phyloP scores from a whole-genome alignment of 2,113 vertebrate species.

The Reinhardtius hippoglossoides region DNA sequence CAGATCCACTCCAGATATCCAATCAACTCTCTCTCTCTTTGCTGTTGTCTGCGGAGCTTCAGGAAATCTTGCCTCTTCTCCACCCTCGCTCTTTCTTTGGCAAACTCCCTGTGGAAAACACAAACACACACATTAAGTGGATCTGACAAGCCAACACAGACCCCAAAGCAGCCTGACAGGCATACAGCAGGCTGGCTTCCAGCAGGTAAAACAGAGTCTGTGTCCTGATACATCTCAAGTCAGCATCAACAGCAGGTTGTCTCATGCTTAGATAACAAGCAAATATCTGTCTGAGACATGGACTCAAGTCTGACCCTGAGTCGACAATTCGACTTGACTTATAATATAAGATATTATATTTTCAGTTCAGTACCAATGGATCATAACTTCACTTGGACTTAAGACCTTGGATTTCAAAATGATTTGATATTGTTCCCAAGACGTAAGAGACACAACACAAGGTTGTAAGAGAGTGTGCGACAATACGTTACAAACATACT shows the following conservation, averaged over 20 bases:
- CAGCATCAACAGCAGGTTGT: neutral
- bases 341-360: no score
- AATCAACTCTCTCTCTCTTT: conserved; percentile 94
- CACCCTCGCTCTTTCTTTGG: conserved; percentile 94
- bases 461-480: no score
- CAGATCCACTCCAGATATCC: conserved; percentile 98
- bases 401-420: no score
- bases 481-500: no score
- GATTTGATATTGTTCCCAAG: no score
- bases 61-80: conserved; percentile 96
- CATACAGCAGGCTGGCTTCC: conserved; percentile 3
- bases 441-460: no score
- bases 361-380: no score
- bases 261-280: neutral
- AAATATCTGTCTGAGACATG: neutral
- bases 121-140: conserved; percentile 27
- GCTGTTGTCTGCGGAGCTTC: conserved; percentile 96
- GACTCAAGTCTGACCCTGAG: no score
- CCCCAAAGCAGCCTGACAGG: conserved; percentile 18
- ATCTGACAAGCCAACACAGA: conserved; percentile 29
- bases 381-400: no score
- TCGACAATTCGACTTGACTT: no score
- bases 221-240: no score
- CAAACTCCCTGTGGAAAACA: conserved; percentile 87
- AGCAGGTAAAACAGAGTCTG: neutral